Percentiles rank a stretch among this genome's conserved stretches.
phyloP scores from a whole-genome alignment of 2,113 vertebrate species.

The Upupa epops region DNA sequence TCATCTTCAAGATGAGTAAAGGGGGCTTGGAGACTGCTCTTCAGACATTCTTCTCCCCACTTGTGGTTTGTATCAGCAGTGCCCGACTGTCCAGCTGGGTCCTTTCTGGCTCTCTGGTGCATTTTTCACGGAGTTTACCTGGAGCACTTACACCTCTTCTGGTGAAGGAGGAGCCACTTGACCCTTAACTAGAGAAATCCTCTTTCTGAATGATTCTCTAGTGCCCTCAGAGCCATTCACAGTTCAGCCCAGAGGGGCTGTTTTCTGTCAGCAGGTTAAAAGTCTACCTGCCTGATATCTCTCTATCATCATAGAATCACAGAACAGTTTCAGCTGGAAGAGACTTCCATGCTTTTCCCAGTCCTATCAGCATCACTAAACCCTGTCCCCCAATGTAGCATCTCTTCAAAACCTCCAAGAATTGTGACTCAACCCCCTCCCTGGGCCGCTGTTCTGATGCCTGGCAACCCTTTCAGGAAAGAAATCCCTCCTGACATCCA shows the following conservation, averaged over 20 bases:
- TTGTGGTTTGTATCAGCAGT: not conserved
- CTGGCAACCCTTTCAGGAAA: no score
- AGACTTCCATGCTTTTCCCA: no score
- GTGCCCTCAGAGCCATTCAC: not conserved
- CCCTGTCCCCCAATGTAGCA: no score
- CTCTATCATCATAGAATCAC: not conserved
- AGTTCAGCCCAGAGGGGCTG: not conserved
- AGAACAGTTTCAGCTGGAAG: no score
- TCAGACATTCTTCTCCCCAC: not conserved
- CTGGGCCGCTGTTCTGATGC: no score
- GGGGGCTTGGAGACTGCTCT: not conserved
- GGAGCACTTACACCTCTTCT: not conserved
- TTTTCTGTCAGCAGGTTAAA: not conserved
- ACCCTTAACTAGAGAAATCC: not conserved
- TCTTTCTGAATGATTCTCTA: not conserved
- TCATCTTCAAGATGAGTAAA: not conserved
- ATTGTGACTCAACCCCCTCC: no score
- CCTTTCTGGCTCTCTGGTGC: not conserved
- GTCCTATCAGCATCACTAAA: no score
- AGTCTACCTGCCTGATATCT: not conserved
- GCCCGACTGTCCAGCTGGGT: not conserved
- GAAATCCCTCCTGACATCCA: no score
- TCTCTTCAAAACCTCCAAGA: no score
- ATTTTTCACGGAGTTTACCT: not conserved
- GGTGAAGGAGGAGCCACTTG: not conserved